Evolutionary conservation across 1,140 invertebrate genomes (phyloP).

Genomic region (Coboldia fuscipes): DNA sequence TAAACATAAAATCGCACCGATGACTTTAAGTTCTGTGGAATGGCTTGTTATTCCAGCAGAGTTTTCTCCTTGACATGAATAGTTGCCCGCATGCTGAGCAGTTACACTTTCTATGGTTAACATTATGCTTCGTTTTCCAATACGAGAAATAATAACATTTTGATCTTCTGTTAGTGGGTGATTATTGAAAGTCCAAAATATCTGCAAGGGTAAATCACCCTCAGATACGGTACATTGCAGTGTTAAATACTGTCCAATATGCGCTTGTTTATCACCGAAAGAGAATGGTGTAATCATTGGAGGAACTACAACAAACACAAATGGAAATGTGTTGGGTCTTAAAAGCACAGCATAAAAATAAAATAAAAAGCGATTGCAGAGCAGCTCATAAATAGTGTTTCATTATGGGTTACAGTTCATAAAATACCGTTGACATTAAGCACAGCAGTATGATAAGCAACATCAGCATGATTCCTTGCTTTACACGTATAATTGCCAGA

Average conservation of each 20-base stretch:
- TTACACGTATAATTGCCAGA: constrained; percentile 57
- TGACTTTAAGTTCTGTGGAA: constrained; percentile 25
- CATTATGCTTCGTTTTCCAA: constrained; percentile 31
- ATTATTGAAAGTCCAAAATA: constrained; percentile 52
- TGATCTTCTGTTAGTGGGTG: constrained; percentile 23
- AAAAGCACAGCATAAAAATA: constrained; percentile 2
- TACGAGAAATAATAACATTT: constrained; percentile 22
- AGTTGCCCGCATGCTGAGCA: constrained; percentile 36
- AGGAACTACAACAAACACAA: constrained; percentile 25
- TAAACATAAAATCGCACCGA: constrained; percentile 10
- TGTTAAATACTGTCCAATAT: constrained; percentile 36
- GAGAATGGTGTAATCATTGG: constrained; percentile 37
- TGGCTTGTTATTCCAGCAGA: constrained; percentile 36
- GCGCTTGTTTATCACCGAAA: constrained; percentile 33
- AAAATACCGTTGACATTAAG: constrained; percentile 59
- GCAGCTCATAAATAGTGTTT: too few species aligned
- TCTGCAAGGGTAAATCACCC: constrained; percentile 60
- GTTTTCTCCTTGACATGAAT: constrained; percentile 48
- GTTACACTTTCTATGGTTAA: constrained; percentile 45
- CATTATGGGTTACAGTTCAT: not conserved
- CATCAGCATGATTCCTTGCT: constrained; percentile 51
- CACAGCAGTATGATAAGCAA: constrained; percentile 37
- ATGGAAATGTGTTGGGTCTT: not conserved
- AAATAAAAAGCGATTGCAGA: too few species aligned
- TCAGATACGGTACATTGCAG: constrained; percentile 40